Percentiles rank a stretch among this genome's conserved stretches.
Evolutionary conservation across 2,888 invertebrate genomes (phyloP).

Genomic region (Drosophila prostipennis): DNA sequence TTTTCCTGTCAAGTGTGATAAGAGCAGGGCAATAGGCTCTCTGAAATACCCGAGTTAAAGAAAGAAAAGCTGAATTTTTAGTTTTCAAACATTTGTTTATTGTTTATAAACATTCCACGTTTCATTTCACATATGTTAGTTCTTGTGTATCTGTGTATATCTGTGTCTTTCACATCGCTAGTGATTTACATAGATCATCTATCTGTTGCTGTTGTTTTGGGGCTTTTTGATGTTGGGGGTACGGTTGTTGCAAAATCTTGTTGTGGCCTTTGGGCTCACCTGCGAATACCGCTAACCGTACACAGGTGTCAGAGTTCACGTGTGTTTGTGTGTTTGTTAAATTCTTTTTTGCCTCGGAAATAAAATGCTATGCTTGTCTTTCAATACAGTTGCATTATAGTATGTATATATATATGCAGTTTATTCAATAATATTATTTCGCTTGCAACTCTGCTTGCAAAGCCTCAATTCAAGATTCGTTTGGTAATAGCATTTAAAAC

Average conservation of each 20-base stretch:
- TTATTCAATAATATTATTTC: conserved; percentile 58
- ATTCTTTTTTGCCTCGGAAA: conserved; percentile 55
- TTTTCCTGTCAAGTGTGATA: background rate
- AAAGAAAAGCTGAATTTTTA: conserved; percentile 51
- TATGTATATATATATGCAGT: conserved; percentile 59
- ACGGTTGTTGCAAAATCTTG: conserved; percentile 11
- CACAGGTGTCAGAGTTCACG: conserved; percentile 28
- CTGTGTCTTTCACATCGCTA: conserved; percentile 59
- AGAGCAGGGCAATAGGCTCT: conserved; percentile 7
- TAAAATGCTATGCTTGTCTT: conserved; percentile 67
- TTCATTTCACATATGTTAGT: conserved; percentile 54
- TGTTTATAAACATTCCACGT: conserved; percentile 83
- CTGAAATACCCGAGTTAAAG: background rate
- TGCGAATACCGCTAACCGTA: conserved; percentile 16
- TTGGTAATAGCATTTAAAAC: conserved; percentile 73
- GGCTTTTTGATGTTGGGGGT: conserved; percentile 5
- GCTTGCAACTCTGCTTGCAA: conserved; percentile 54
- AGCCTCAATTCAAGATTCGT: conserved; percentile 51
- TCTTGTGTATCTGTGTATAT: conserved; percentile 52
- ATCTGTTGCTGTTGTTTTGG: conserved; percentile 28
- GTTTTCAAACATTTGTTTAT: conserved; percentile 83
- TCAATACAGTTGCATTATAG: conserved; percentile 63
- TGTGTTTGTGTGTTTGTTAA: conserved; percentile 35
- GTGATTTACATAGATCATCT: conserved; percentile 41
- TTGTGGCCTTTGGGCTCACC: conserved; percentile 5